phyloP scores from a whole-genome alignment of 64 coral and sea anemone genomes.

The Montipora capricornis region DNA sequence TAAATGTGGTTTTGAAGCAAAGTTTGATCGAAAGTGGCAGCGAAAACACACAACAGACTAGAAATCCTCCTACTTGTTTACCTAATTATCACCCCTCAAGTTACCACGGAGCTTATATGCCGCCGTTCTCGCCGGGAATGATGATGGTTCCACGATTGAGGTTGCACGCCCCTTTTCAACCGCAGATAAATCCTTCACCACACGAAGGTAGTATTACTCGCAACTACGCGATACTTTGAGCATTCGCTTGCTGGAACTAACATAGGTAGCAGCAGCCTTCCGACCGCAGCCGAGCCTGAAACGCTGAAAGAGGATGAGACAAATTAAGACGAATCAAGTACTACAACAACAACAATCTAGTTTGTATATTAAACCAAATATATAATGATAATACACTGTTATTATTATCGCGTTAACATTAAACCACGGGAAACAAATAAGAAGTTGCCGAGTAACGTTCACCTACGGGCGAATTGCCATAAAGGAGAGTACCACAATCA shows the following conservation, averaged over 20 bases:
- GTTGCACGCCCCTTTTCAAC: neutral
- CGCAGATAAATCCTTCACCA: neutral
- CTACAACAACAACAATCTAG: no score
- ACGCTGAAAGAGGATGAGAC: neutral
- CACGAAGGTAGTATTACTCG: neutral
- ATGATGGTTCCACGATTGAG: neutral
- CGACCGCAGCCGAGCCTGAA: neutral
- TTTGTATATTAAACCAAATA: no score
- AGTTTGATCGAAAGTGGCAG: constrained; percentile 15
- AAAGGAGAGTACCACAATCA: constrained; percentile 36
- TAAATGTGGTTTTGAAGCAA: constrained; percentile 40
- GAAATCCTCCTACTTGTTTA: neutral
- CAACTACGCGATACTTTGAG: neutral
- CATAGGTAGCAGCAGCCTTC: constrained; percentile 10
- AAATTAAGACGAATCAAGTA: neutral
- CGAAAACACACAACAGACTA: no score
- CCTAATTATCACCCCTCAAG: neutral
- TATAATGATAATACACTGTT: no score
- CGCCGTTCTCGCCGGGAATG: neutral
- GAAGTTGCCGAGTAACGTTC: constrained; percentile 16
- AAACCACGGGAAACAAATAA: constrained; percentile 30
- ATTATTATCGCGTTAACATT: no score
- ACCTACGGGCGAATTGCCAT: constrained; percentile 47
- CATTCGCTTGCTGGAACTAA: neutral
- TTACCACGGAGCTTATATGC: neutral